A percentile compares a stretch with the other conserved stretches of the same genome.
Conservation (phyloP, 2,797 vertebrate species). For the Hippopotamyrus pictus region DNA sequence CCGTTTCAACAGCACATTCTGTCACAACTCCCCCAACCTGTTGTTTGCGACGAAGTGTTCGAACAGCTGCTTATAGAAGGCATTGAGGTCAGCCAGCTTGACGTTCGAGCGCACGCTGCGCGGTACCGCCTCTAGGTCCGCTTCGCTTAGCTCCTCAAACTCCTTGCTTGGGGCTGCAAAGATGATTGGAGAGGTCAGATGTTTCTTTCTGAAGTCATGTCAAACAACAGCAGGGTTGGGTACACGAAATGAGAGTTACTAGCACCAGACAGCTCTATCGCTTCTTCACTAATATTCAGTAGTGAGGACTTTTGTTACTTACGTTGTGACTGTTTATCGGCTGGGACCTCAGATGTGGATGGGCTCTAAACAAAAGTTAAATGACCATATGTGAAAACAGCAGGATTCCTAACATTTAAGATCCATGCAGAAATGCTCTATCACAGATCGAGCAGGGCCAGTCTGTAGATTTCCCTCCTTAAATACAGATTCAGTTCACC, state of each 20-base stretch:
- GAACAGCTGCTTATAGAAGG: constrained; percentile 45
- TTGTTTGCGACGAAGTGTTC: constrained; percentile 42
- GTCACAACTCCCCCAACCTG: constrained; percentile 39
- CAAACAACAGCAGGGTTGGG: neutral
- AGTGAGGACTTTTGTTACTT: constrained; percentile 20
- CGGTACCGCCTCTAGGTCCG: constrained; percentile 39
- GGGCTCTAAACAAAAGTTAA: constrained; percentile 11
- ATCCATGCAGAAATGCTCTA: neutral
- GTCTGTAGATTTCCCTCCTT: neutral
- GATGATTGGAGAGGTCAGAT: neutral
- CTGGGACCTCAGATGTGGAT: constrained; percentile 13
- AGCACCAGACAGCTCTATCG: neutral
- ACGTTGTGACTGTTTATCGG: constrained; percentile 30
- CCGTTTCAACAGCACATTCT: neutral
- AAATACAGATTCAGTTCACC: neutral
- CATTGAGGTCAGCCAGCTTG: constrained; percentile 46
- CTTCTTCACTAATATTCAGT: neutral
- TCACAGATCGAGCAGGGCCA: neutral
- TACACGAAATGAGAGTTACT: neutral
- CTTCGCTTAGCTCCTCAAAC: constrained; percentile 38
- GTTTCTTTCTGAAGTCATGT: neutral
- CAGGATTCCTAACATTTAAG: neutral
- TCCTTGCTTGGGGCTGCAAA: constrained; percentile 25
- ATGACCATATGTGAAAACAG: neutral
- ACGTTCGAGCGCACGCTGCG: constrained; percentile 38